Evolutionary conservation across 2,113 vertebrate genomes (phyloP), one percentile per base, ranked within the genome.

Genomic region (Nesogale talazaci): DNA sequence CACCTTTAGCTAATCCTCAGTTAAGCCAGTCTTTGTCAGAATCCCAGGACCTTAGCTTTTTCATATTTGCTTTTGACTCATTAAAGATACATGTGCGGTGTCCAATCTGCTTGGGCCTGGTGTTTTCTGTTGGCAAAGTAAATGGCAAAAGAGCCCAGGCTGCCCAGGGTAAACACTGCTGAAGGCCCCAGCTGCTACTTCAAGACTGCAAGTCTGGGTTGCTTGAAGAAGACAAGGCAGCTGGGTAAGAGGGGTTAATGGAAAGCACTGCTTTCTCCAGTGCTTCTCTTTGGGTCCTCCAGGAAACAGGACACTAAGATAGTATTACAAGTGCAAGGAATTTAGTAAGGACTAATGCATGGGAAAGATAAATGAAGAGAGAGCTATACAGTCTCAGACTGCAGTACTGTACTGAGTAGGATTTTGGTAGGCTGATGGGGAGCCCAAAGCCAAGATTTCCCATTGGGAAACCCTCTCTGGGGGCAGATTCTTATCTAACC

Each of bases 81-180:
- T 94, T 96, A 94, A 93, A 90, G 83, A 90, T n/a, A 80, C 61
- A 88, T 82, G 87, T 82, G 46, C 90, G 79, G 52, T 91, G 95
- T 96, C 38, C 77, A 92, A 10, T 78, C 67, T 77, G 27, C 59
- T 90, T 27, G 11, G 56, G 27, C 27, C 22, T 90, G 42, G 65
- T 75, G 82, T 74, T 88, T 94, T 94, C 94, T 42, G 23, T 52
- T 76, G 88, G 85, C 90, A 94, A 90, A 95, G 94, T 94, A 93
- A 96, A 93, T 94, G 93, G 88, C 65, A 88, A 75, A 81, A 89
- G 86, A 90, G 46, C 92, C 92, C 59, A 2, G 92, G 85, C 76
- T 4, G 17, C n/a, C 3, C 25, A 34, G 36, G 19, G 86, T 76
- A 90, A 95, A 94, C 74, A 83, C 19, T 91, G 59, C 31, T 17